Percentiles rank a stretch among this genome's conserved stretches.
Evolutionary conservation across 2,113 vertebrate species (phyloP).

Genomic region (Nipponia nippon): DNA sequence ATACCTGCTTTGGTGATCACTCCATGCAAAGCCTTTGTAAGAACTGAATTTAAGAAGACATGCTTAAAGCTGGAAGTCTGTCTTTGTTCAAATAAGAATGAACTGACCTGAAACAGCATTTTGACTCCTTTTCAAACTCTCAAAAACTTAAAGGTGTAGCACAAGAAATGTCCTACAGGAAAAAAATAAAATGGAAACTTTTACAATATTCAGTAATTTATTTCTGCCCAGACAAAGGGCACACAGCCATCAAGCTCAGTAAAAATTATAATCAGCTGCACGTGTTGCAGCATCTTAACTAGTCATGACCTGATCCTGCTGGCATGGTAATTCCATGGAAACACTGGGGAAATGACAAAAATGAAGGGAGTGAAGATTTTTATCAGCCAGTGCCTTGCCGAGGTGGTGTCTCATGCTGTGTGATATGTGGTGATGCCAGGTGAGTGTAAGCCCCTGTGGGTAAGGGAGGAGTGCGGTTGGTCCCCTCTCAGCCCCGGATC

Average conservation of each 20-base stretch:
- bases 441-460: fast-evolving
- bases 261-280: background rate
- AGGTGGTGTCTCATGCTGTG: background rate
- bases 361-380: background rate
- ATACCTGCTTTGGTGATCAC: constrained; percentile 22
- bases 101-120: constrained; percentile 29
- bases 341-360: background rate
- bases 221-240: background rate
- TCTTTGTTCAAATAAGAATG: constrained; percentile 40
- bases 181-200: background rate
- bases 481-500: background rate
- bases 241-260: background rate
- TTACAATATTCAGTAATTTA: background rate
- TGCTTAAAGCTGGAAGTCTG: background rate
- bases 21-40: constrained; percentile 23
- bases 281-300: background rate
- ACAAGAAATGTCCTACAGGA: background rate
- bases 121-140: background rate
- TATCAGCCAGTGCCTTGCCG: background rate
- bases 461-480: fast-evolving
- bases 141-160: background rate
- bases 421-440: background rate
- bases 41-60: constrained; percentile 11
- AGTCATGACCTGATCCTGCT: background rate
- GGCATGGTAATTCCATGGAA: background rate